A percentile compares a stretch with the other conserved stretches of the same genome.
These are phyloP conservation scores for Mixornis gularis DNA, from an alignment of 2,113 vertebrate genomes.

Conservation along the genomic window DNA sequence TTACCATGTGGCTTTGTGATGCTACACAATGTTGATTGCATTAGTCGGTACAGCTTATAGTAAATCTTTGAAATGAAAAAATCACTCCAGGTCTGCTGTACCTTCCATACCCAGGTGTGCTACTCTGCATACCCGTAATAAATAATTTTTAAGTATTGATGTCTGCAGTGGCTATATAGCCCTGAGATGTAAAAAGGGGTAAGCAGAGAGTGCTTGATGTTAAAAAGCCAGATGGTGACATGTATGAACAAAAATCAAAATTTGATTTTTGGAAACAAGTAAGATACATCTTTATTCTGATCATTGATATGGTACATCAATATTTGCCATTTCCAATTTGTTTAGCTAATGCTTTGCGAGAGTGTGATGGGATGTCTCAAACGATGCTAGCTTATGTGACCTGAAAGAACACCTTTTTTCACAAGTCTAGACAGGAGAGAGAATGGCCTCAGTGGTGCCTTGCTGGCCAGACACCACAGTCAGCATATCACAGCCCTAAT, in stretches of 20 bases:
- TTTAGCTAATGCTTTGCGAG: background rate
- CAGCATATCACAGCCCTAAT: background rate
- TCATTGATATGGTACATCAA: fast-evolving
- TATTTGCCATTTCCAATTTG: background rate
- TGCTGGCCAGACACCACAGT: background rate
- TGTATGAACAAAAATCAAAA: background rate
- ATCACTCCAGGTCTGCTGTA: background rate
- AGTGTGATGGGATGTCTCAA: background rate
- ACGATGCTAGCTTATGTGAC: background rate
- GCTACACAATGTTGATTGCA: background rate
- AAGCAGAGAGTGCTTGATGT: background rate
- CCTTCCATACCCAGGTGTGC: background rate
- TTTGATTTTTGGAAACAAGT: background rate
- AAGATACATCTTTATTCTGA: background rate
- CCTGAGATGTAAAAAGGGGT: background rate
- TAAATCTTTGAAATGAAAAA: background rate
- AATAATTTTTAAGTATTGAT: background rate
- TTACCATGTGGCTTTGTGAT: background rate
- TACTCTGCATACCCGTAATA: background rate
- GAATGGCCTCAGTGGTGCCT: background rate
- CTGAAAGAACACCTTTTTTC: background rate
- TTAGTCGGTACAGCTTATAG: background rate
- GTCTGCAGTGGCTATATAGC: background rate
- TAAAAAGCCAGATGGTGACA: background rate
- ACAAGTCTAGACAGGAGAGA: background rate